These are phyloP conservation scores for Ptyas mucosa DNA, from an alignment of 2,113 vertebrate species.

Conservation along the genomic window DNA sequence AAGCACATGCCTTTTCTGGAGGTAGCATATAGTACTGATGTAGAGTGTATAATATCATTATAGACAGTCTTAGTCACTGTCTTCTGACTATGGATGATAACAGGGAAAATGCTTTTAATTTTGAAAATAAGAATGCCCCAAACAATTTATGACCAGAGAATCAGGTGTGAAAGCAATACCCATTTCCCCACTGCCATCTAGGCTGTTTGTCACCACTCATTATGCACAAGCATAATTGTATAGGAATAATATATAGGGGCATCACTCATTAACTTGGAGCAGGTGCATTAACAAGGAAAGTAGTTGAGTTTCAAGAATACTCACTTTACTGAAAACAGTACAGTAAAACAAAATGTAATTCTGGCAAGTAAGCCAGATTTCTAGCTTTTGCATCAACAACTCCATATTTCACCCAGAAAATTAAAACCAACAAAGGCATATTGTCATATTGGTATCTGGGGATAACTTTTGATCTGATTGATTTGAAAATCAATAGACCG, in stretches of 20 bases:
- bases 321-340: background rate
- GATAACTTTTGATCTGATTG: background rate
- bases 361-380: background rate
- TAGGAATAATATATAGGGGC: background rate
- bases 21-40: constrained; percentile 11
- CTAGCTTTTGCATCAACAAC: background rate
- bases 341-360: background rate
- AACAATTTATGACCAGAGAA: no score
- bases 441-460: no score
- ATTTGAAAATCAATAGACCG: background rate
- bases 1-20: background rate
- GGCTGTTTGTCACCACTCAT: background rate
- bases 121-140: background rate
- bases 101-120: background rate
- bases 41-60: constrained; percentile 17
- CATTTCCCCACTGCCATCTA: background rate
- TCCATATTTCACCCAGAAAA: background rate
- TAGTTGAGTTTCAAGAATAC: background rate
- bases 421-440: background rate
- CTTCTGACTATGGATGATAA: background rate
- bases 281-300: background rate
- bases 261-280: background rate
- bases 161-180: background rate
- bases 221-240: background rate
- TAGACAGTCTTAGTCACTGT: background rate